Evolutionary conservation across 2,888 invertebrate species (phyloP).

Genomic region (Drosophila suboccidentalis): DNA sequence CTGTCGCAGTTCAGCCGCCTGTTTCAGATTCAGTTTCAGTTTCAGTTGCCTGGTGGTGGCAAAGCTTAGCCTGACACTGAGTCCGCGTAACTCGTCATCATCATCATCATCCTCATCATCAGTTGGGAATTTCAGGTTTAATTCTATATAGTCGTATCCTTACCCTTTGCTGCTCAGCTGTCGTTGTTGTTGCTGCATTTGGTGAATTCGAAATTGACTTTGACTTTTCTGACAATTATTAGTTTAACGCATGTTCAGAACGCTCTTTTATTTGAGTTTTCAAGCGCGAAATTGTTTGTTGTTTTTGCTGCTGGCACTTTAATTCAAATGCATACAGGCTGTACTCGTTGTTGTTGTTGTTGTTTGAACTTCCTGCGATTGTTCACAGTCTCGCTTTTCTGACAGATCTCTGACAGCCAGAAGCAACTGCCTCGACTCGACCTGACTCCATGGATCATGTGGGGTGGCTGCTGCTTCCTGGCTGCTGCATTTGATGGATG

Average conservation of each 20-base stretch:
- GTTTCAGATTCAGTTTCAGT: conserved; percentile 10
- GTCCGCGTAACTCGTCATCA: conserved; percentile 74
- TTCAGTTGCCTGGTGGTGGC: conserved; percentile 31
- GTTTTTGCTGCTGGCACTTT: conserved; percentile 59
- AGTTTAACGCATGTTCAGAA: conserved; percentile 79
- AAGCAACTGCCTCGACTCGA: conserved; percentile 42
- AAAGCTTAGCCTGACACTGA: conserved; percentile 67
- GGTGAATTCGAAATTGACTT: conserved; percentile 67
- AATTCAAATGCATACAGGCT: conserved; percentile 66
- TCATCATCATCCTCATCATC: conserved; percentile 33
- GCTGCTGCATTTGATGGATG: conserved; percentile 71
- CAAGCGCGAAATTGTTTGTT: conserved; percentile 82
- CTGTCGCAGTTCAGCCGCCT: conserved; percentile 20
- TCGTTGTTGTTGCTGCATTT: conserved; percentile 29
- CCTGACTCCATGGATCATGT: conserved; percentile 46
- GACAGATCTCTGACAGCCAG: conserved; percentile 79
- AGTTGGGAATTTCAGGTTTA: conserved; percentile 51
- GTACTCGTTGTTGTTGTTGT: conserved; percentile 51
- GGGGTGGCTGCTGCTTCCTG: conserved; percentile 37
- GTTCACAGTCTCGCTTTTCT: conserved; percentile 79
- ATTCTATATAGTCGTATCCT: conserved; percentile 26
- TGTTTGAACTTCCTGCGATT: conserved; percentile 79
- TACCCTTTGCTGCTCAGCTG: conserved; percentile 45
- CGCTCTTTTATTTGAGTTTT: conserved; percentile 63
- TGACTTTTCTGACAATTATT: conserved; percentile 84